A percentile compares a stretch with the other conserved stretches of the same genome.
Conservation (phyloP, 2,888 invertebrate genomes). For the Gymnocheta viridis region DNA sequence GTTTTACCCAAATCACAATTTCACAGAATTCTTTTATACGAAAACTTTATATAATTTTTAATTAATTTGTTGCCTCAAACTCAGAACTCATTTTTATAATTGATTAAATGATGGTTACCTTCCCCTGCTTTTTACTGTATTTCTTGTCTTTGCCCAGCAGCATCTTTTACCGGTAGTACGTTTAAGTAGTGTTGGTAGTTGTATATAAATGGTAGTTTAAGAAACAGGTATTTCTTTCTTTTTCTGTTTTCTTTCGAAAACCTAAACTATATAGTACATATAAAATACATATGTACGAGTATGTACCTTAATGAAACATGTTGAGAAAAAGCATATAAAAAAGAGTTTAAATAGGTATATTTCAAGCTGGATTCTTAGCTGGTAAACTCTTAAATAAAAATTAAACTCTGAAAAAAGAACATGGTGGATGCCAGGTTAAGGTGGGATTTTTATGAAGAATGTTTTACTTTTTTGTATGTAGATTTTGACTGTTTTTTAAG, state of each 20-base stretch:
- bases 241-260: background rate
- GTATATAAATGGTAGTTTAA: constrained; percentile 59
- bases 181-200: constrained; percentile 30
- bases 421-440: constrained; percentile 58
- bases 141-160: constrained; percentile 35
- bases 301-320: constrained; percentile 64
- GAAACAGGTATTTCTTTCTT: constrained; percentile 57
- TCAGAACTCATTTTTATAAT: background rate
- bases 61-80: background rate
- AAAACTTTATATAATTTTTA: background rate
- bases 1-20: too few species aligned
- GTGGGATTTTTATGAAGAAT: constrained; percentile 65
- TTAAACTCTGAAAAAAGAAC: constrained; percentile 26
- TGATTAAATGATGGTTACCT: background rate
- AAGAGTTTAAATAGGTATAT: constrained; percentile 37
- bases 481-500: constrained; percentile 11
- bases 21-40: too few species aligned
- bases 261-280: constrained; percentile 10
- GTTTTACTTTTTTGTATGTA: constrained; percentile 23
- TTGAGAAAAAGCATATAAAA: constrained; percentile 45
- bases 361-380: constrained; percentile 50
- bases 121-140: background rate
- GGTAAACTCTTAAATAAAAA: constrained; percentile 40
- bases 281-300: constrained; percentile 8
- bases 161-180: constrained; percentile 45